Conservation (phyloP, 2,113 vertebrate species). For the Sphyrna mokarran region DNA sequence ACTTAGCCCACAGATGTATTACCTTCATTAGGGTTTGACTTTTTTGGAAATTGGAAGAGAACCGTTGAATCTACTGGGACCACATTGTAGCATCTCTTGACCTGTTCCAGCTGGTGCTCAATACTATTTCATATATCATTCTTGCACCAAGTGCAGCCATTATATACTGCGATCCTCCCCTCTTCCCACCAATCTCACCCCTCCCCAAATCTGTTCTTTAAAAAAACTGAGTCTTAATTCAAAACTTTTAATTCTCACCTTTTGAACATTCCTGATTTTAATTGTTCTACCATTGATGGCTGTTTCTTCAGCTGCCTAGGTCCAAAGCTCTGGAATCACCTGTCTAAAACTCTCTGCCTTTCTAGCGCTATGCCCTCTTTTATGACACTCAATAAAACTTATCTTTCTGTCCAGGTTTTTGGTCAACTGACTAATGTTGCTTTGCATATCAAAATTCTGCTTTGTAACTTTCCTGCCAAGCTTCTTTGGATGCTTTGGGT, state of each 20-base stretch:
- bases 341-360: not conserved
- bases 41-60: conserved; percentile 26
- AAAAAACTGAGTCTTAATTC: not conserved
- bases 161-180: not conserved
- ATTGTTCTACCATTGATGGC: not conserved
- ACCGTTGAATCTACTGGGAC: conserved; percentile 11
- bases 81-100: conserved; percentile 6
- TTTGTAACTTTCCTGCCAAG: not conserved
- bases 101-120: conserved; percentile 29
- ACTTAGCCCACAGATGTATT: conserved; percentile 32
- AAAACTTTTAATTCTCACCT: not conserved
- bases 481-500: not conserved
- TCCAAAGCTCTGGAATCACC: not conserved
- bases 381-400: not conserved
- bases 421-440: not conserved
- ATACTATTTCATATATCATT: not conserved
- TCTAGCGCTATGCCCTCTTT: not conserved
- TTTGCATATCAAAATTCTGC: not conserved
- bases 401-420: not conserved
- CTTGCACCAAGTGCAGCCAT: not conserved
- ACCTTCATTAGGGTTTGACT: not conserved
- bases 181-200: not conserved
- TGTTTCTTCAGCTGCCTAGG: not conserved
- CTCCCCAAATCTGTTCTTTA: too few species aligned
- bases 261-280: not conserved